Conservation (phyloP, 2,797 vertebrate species). For the Paratrypauchen microcephalus region DNA sequence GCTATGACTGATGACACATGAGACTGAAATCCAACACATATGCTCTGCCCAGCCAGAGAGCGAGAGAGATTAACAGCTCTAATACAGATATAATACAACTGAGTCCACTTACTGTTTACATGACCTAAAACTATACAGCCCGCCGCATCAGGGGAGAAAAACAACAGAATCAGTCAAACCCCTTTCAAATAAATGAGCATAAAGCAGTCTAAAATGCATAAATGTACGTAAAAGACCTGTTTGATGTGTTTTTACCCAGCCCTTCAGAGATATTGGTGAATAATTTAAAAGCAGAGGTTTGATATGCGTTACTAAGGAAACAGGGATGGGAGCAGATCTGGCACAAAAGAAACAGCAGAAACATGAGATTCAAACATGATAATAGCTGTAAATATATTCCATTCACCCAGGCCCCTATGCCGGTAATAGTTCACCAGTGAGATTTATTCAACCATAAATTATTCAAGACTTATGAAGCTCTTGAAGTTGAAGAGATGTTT, state of each 20-base stretch:
- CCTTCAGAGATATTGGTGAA: conserved; percentile 66
- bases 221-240: conserved; percentile 27
- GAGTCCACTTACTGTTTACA: conserved; percentile 79
- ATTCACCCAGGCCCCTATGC: conserved; percentile 31
- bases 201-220: conserved; percentile 20
- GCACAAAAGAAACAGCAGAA: conserved; percentile 45
- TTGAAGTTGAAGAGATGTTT: conserved; percentile 25
- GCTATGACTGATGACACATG: conserved; percentile 40
- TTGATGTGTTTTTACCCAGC: conserved; percentile 49
- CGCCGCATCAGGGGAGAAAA: conserved; percentile 60
- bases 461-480: conserved; percentile 35
- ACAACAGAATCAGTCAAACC: conserved; percentile 55
- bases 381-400: conserved; percentile 57
- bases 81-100: conserved; percentile 39
- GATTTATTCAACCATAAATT: conserved; percentile 44
- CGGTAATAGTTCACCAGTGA: conserved; percentile 21
- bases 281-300: conserved; percentile 66
- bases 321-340: conserved; percentile 33
- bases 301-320: conserved; percentile 71
- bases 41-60: conserved; percentile 24
- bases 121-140: conserved; percentile 76
- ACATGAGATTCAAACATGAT: conserved; percentile 53
- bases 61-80: conserved; percentile 24
- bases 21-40: conserved; percentile 40
- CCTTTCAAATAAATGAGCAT: conserved; percentile 18